Conservation (phyloP, 2,113 vertebrate genomes). For the Sphyrna mokarran region DNA sequence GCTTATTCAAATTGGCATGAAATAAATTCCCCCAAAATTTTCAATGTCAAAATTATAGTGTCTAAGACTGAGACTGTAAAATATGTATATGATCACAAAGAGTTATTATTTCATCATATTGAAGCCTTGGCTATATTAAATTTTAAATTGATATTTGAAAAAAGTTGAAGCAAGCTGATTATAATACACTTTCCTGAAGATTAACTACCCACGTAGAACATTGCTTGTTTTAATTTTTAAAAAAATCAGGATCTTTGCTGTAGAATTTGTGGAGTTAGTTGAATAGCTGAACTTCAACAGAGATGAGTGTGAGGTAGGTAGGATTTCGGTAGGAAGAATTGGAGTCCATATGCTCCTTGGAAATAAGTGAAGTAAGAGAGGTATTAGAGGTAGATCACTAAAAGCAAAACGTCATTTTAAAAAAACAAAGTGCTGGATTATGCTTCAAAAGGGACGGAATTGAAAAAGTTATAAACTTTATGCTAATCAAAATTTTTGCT, state of each 20-base stretch:
- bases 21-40: neutral
- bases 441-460: neutral
- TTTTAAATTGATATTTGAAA: neutral
- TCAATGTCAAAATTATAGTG: neutral
- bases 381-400: neutral
- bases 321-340: neutral
- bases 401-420: neutral
- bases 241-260: neutral
- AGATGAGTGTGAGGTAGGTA: neutral
- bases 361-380: neutral
- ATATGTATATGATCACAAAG: constrained; percentile 5
- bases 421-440: neutral
- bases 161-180: neutral
- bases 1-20: neutral
- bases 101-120: constrained; percentile 3
- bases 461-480: neutral
- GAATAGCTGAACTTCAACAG: neutral
- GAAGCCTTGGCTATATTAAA: neutral
- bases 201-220: neutral
- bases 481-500: neutral
- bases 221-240: neutral
- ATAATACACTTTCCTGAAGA: neutral
- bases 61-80: neutral
- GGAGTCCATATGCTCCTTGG: neutral
- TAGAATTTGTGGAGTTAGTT: neutral